Evolutionary conservation across 2,113 vertebrate species (phyloP).

Genomic region (Trichomycterus rosablanca): DNA sequence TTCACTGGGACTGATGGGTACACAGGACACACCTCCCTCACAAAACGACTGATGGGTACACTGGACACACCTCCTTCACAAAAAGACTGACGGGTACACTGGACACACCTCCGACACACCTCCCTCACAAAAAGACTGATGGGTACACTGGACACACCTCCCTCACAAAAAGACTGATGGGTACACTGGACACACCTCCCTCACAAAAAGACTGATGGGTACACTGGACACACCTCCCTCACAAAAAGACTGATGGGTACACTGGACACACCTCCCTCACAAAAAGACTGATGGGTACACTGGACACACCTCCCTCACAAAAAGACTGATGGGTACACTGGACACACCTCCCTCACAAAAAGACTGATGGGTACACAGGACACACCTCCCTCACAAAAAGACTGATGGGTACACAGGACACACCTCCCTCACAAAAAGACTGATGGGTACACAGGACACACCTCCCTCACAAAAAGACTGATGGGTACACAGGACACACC

Average conservation of each 20-base stretch:
- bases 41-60: background rate
- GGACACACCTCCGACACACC: background rate
- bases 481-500: background rate
- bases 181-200: background rate
- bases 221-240: too few species aligned
- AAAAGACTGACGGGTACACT: background rate
- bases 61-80: background rate
- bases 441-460: too few species aligned
- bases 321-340: background rate
- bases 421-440: background rate
- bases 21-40: background rate
- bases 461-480: too few species aligned
- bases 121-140: background rate
- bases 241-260: too few species aligned
- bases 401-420: background rate
- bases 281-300: background rate
- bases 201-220: too few species aligned
- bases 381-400: background rate
- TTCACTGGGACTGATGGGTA: too few species aligned
- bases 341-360: background rate
- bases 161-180: background rate
- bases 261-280: background rate
- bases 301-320: background rate
- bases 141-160: background rate
- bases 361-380: background rate